These are phyloP conservation scores for Puntigrus tetrazona DNA, from an alignment of 2,113 vertebrate genomes.

Conservation along the genomic window DNA sequence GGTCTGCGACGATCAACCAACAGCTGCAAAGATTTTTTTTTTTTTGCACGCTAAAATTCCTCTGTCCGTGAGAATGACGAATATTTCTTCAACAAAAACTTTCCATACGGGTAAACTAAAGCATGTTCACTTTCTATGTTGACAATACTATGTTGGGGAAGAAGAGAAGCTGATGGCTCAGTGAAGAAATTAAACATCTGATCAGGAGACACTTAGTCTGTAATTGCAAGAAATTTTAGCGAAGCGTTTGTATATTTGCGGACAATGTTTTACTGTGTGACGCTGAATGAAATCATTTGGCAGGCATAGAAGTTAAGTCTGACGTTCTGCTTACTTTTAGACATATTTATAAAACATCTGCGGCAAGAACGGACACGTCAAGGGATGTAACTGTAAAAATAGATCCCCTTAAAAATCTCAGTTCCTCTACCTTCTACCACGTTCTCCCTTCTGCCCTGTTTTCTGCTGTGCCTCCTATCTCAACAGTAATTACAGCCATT, in stretches of 20 bases:
- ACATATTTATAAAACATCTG: constrained; percentile 7
- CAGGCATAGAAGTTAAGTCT: constrained; percentile 13
- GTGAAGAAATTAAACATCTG: constrained; percentile 20
- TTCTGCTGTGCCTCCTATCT: too few relatives aligned
- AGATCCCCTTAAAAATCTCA: constrained; percentile 16
- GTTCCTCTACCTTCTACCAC: neutral
- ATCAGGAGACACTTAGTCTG: constrained; percentile 26
- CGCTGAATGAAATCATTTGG: constrained; percentile 18
- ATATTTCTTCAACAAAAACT: constrained; percentile 41
- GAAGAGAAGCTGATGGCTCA: neutral
- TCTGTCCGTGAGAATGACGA: constrained; percentile 47
- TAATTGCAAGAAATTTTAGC: neutral
- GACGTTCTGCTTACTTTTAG: neutral
- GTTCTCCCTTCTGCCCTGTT: too few relatives aligned
- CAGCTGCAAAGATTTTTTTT: constrained; percentile 67
- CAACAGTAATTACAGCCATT: too few relatives aligned
- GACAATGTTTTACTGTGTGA: constrained; percentile 29
- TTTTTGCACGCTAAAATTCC: constrained; percentile 50
- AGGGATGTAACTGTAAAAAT: constrained; percentile 18
- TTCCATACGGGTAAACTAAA: constrained; percentile 33
- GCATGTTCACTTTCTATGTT: constrained; percentile 28
- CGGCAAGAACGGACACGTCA: neutral
- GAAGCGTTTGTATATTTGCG: neutral
- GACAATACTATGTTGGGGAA: neutral
- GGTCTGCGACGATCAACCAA: constrained; percentile 59